Evolutionary conservation across 2,888 invertebrate species (phyloP), one percentile per base, ranked within the genome.

Genomic region (Lepidocyrtinus sp.): DNA sequence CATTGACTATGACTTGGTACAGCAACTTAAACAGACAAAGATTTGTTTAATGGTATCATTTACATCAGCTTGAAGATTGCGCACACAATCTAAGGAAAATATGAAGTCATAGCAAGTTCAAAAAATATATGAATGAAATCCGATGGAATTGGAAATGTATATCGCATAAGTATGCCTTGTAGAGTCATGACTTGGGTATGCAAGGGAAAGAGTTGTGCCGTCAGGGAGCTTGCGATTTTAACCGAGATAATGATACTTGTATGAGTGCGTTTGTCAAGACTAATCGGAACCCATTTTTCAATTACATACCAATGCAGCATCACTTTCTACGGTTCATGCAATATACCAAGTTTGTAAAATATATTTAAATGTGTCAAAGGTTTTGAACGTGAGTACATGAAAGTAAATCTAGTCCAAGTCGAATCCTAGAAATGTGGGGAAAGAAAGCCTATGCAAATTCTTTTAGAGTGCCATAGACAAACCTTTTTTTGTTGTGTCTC

Each of bases 241-340:
- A 73, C 62, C 78, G 26, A 55, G 75, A 80, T 80, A 80, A 80
- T 75, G 73, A 69, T 70, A 78, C 72, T 73, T 73, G 75, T 82
- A 72, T 79, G 82, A 50, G 77, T 83, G 70, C 82, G 72, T 81
- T 84, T 84, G 84, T 85, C 85, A 84, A 82, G 82, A 83, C 80
- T 85, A 85, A 85, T 84, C 82, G 85, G 72, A 74, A 67, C 81
- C 79, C 84, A 85, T 85, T 85, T 85, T 83, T 85, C 85, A 85
- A 76, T 82, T 82, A 70, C 83, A 65, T 27, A 65, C 3, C 59
- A 59, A 59, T 59, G 59, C 59, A 59, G n/a, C n/a, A n/a, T n/a
- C n/a, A n/a, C n/a, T n/a, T n/a, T n/a, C n/a, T n/a, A n/a, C n/a
- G n/a, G n/a, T n/a, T n/a, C n/a, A n/a, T n/a, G n/a, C n/a, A n/a